Evolutionary conservation across 23 tunicate genomes (phyloP).

Genomic region (Botrylloides violaceus): DNA sequence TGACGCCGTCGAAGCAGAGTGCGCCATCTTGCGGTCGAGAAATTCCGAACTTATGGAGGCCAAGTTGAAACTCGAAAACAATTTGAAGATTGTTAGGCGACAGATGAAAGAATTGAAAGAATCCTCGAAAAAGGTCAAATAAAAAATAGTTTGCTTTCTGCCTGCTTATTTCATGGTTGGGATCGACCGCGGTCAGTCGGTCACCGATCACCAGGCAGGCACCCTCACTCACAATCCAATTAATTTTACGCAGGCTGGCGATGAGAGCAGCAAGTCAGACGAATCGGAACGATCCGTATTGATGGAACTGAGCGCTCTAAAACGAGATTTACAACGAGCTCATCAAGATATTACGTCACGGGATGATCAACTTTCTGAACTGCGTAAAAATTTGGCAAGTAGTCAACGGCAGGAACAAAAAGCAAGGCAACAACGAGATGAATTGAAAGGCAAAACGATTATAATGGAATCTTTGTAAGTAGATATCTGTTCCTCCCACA

Average conservation of each 20-base stretch:
- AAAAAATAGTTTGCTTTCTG: too few species aligned
- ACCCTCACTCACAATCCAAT: too few species aligned
- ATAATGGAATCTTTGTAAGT: constrained; percentile 87
- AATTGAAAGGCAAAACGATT: constrained; percentile 74
- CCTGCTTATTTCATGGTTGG: too few species aligned
- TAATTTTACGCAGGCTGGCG: not conserved
- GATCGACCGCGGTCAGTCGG: too few species aligned
- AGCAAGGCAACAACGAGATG: constrained; percentile 71
- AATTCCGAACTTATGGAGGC: constrained; percentile 27
- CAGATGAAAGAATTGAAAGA: constrained; percentile 48
- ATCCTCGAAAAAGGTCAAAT: not conserved
- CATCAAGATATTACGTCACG: constrained; percentile 22
- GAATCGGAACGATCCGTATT: not conserved
- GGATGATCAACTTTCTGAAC: constrained; percentile 39
- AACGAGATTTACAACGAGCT: constrained; percentile 7
- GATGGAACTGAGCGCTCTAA: constrained; percentile 1
- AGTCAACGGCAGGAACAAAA: constrained; percentile 45
- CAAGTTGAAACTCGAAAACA: constrained; percentile 31
- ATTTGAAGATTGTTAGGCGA: constrained; percentile 37
- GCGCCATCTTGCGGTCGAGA: constrained; percentile 39
- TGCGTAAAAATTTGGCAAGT: constrained; percentile 33
- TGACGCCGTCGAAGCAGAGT: constrained; percentile 56
- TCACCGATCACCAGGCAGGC: too few species aligned
- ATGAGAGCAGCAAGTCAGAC: not conserved
- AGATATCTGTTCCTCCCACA: too few species aligned